These are phyloP conservation scores for Brachyistius frenatus DNA, from an alignment of 2,113 vertebrate species.

Conservation along the genomic window DNA sequence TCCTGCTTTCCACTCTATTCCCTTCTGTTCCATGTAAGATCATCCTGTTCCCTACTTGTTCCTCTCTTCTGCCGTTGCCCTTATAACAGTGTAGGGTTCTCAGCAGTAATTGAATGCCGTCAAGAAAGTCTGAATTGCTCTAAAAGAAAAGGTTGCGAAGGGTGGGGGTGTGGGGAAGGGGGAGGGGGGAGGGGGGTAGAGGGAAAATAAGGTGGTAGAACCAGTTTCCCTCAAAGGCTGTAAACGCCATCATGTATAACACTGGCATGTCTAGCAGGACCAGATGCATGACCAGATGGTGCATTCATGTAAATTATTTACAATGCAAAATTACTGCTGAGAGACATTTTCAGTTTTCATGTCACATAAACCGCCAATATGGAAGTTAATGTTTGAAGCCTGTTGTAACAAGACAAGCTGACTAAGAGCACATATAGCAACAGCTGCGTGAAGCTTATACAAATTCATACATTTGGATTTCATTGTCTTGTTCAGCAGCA, in stretches of 20 bases:
- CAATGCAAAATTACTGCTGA: constrained; percentile 44
- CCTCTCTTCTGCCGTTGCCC: constrained; percentile 8
- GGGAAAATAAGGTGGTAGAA: constrained; percentile 28
- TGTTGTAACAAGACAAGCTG: constrained; percentile 37
- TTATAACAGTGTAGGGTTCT: constrained; percentile 44
- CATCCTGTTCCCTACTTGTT: constrained; percentile 58
- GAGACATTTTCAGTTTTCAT: constrained; percentile 47
- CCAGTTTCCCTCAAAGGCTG: constrained; percentile 42
- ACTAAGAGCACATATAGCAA: constrained; percentile 25
- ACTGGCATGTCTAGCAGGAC: constrained; percentile 29
- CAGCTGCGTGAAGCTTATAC: background rate
- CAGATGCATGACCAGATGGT: constrained; percentile 66
- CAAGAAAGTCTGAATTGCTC: constrained; percentile 40
- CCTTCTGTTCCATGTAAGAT: constrained; percentile 54
- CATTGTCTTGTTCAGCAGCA: constrained; percentile 25
- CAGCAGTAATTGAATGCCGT: constrained; percentile 55
- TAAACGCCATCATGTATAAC: constrained; percentile 12
- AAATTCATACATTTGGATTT: constrained; percentile 2
- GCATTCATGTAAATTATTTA: constrained; percentile 54
- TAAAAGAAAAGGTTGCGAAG: constrained; percentile 28
- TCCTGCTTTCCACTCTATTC: constrained; percentile 54
- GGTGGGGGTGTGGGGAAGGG: background rate
- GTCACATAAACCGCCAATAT: constrained; percentile 48
- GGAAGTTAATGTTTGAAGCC: constrained; percentile 28
- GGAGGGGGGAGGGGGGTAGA: background rate